Evolutionary conservation across 2,113 vertebrate species (phyloP).

Genomic region (Clarias macrocephalus): DNA sequence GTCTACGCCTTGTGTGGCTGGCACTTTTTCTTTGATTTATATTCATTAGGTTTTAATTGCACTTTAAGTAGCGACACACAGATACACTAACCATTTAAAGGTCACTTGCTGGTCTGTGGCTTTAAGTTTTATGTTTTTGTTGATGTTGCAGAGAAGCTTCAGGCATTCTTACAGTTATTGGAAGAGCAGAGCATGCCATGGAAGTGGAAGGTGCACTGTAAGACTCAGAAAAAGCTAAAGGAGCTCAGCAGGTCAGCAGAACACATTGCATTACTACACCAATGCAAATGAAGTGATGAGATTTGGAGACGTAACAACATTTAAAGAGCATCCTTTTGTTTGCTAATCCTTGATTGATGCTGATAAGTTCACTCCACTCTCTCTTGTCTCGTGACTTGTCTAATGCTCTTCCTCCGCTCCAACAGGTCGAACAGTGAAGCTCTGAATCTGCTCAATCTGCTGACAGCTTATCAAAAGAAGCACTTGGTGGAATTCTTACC

Average conservation of each 20-base stretch:
- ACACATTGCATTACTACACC: no score
- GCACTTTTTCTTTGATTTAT: not conserved
- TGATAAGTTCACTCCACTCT: not conserved
- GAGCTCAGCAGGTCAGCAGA: constrained; percentile 84
- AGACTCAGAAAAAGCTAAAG: constrained; percentile 96
- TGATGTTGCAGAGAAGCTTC: constrained; percentile 79
- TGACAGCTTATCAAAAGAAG: constrained; percentile 89
- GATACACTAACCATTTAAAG: not conserved
- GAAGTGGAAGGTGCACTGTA: constrained; percentile 98
- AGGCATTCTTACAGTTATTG: constrained; percentile 83
- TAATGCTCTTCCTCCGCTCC: constrained; percentile 1
- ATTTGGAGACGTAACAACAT: not conserved
- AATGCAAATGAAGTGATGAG: not conserved
- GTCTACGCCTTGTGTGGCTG: not conserved
- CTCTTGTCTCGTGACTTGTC: no score
- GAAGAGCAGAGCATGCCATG: constrained; percentile 87
- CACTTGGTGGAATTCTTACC: constrained; percentile 93
- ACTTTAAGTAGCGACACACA: not conserved
- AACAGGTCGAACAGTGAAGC: constrained; percentile 85
- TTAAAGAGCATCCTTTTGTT: not conserved
- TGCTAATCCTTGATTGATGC: not conserved
- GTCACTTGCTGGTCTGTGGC: not conserved
- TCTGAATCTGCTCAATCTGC: constrained; percentile 81
- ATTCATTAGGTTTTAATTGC: not conserved
- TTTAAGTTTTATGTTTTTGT: not conserved